Evolutionary conservation across 2,888 invertebrate species (phyloP).

Genomic region (Melangyna quadrimaculata): DNA sequence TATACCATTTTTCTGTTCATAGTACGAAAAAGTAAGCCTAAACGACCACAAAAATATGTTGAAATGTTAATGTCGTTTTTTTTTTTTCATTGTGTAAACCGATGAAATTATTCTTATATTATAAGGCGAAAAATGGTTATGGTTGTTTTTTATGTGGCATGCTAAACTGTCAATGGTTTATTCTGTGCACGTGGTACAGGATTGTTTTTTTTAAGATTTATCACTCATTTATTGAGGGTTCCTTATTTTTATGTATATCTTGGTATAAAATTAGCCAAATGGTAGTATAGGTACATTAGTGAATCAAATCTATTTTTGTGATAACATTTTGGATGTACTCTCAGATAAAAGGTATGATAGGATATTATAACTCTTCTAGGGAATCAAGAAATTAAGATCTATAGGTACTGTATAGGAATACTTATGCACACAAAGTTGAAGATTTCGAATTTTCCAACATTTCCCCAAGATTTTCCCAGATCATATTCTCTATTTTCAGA

Average conservation of each 20-base stretch:
- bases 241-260: background rate
- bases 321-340: background rate
- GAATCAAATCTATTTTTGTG: background rate
- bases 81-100: background rate
- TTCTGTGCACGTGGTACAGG: constrained; percentile 14
- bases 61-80: background rate
- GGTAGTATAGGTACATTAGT: background rate
- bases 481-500: too few species aligned
- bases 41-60: background rate
- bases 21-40: background rate
- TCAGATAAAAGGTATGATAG: too few species aligned
- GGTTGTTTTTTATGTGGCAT: background rate
- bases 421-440: too few species aligned
- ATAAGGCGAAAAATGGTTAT: background rate
- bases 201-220: background rate
- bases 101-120: background rate
- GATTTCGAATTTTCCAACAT: too few species aligned
- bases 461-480: too few species aligned
- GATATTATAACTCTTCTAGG: too few species aligned
- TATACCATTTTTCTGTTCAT: background rate
- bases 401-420: too few species aligned
- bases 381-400: too few species aligned
- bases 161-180: constrained; percentile 19
- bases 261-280: background rate
- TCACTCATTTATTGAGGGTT: background rate